Evolutionary conservation across 2,888 invertebrate species (phyloP), one percentile per base, ranked within the genome.

Genomic region (Leptopilina drosophilae): DNA sequence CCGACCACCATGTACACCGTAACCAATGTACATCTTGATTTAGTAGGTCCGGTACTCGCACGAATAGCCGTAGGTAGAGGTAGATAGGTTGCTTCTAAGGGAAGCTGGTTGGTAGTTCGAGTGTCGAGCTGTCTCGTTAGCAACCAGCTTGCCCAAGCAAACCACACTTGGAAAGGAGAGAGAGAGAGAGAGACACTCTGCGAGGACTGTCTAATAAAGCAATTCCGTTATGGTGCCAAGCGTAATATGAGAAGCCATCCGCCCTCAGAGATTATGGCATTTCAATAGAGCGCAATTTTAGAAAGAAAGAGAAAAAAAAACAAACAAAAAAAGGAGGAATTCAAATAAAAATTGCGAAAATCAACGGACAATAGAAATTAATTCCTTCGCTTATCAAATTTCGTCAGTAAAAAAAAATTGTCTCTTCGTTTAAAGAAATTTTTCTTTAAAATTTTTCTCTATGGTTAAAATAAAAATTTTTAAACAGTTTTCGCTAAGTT

Each of bases 1-100:
- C 87, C 87, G 88, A 89, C 89, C 88, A 83, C 88, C 86, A 85
- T 86, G 87, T 87, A 87, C 88, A 88, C 90, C 91, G 89, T 91
- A 89, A 90, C 91, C 90, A 91, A 91, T 90, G 91, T 91, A 91
- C 91, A 90, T 91, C 91, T 91, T 91, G 91, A 91, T 91, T 91
- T 90, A 91, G 90, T 90, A 87, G 89, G 87, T 90, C 89, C 88
- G 87, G 89, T 87, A 86, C 83, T 87, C 82, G 87, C 82, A 87
- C 78, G 80, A 78, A 76, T 80, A 79, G 80, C 64, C 82, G 79
- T 76, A 77, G 81, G 80, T 73, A 77, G 42, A 42, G 81, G 80
- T 77, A 83, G 80, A 79, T 73, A 76, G 81, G 83, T 79, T 81
- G 82, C 78, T 80, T 81, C 76, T 82, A 80, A 87, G 88, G 87